Evolutionary conservation across 2,797 vertebrate species (phyloP).

Genomic region (Anguilla pacifica): DNA sequence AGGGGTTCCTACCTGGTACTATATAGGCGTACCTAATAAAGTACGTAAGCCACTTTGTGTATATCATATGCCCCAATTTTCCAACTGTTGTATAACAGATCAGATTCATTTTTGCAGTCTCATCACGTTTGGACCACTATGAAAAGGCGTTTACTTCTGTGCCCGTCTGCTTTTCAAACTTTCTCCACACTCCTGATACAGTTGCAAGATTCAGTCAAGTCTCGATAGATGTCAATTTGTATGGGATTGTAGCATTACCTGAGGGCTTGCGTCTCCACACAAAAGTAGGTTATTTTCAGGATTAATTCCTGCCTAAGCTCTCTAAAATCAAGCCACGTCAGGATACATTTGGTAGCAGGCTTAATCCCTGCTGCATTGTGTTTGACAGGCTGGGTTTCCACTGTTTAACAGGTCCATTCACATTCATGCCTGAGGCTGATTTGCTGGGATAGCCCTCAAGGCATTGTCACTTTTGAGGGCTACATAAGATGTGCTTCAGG

Average conservation of each 20-base stretch:
- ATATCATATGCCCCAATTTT: background rate
- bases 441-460: background rate
- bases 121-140: background rate
- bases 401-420: background rate
- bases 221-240: background rate
- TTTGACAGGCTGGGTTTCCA: background rate
- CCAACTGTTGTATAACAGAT: background rate
- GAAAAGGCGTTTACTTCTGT: background rate
- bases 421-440: background rate
- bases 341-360: background rate
- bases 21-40: no score
- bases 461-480: constrained; percentile 14
- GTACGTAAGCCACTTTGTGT: background rate
- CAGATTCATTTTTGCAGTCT: background rate
- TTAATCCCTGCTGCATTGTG: background rate
- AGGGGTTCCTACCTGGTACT: no score
- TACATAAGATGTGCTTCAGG: background rate
- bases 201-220: background rate
- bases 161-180: background rate
- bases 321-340: background rate
- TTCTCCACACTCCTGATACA: background rate
- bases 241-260: background rate
- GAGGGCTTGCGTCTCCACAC: background rate
- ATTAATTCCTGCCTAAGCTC: background rate
- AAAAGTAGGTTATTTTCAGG: background rate